Base-by-base conservation (phyloP, 1,140 invertebrate species). In the Vollenhovia emeryi region DNA sequence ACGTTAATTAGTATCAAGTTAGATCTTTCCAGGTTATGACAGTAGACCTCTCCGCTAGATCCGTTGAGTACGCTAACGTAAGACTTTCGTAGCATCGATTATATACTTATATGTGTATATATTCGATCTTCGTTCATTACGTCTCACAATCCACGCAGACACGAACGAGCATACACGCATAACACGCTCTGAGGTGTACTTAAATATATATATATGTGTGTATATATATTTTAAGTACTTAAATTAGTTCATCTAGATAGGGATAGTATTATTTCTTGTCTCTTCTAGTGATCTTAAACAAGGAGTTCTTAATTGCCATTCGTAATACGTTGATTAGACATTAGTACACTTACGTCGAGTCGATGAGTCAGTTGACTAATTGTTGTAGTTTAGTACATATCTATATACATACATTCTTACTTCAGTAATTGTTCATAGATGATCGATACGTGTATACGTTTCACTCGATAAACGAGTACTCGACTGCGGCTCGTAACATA, bases 311-410 rank as follows among this genome's bases (percentile, higher is more conserved):
- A 80, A 76, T 82, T 84, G 74, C 80, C 88, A 89, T 92, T 64
- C 84, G 86, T 89, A 92, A 93, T 87, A 87, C 57, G 86, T 92
- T 93, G 92, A 69, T 71, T 83, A 92, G 89, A 85, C n/a, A 57
- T 82, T 89, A 86, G 87, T 86, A 83, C 40, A 74, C 73, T 78
- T 74, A 68, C 74, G 84, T 86, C 84, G 87, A 84, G 71, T 62
- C 73, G 52, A 89, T 74, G 30, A 91, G 87, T 74, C 86, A 88
- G 69, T 87, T 88, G 87, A 82, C 69, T 90, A 90, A 89, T 89
- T 90, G 89, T 90, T 73, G 89, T 90, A 90, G 89, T 86, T 84
- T 90, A 90, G 89, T 79, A 84, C 30, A 69, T 64, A 79, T 76
- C 40, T 71, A 75, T 43, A 69, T 85, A 86, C 59, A 84, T 69